Evolutionary conservation across 2,888 invertebrate species (phyloP), one percentile per base, ranked within the genome.

Genomic region (Tanaodytes sp.): DNA sequence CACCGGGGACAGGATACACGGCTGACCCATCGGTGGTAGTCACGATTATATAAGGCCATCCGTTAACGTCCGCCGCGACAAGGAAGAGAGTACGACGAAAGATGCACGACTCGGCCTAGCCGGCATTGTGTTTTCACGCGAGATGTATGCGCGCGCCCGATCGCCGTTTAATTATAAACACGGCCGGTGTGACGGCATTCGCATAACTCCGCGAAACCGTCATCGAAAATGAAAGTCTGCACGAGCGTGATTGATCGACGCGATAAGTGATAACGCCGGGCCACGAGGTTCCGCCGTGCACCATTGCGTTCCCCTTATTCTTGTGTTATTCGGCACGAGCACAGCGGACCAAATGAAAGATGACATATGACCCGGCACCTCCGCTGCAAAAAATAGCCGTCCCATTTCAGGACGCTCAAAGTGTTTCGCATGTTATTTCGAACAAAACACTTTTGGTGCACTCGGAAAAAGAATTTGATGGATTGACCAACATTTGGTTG

Each of bases 1-100:
- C 33, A 9, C 46, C 61, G 61, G 64, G 62, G 61, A 65, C 61
- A 45, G 67, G 31, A 57, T 65, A 62, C 69, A 64, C 59, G 61
- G 45, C 55, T 49, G 30, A 57, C 33, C 61, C 61, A 67, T 67
- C 51, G 43, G 61, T 59, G 54, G 68, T 62, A 72, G 68, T 72
- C 69, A 72, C 72, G 72, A 72, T 69, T 72, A 72, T 72, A 66
- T 72, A 72, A 72, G n/a, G 69, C 52, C 43, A 72, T 72, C 63
- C 72, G 66, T 66, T 68, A 72, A 69, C 59, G 72, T 72, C 72
- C 8, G 18, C 15, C 19, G 51, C 45, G 55, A 68, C 12, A 36
- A 63, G 58, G 63, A 68, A 23, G 23, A 61, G 61, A 48, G 45
- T 40, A 52, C 33, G 40, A 40, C 40, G 46, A 43, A 58, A 59